phyloP scores from a whole-genome alignment of 2,888 invertebrate genomes.

The Amiota communis region DNA sequence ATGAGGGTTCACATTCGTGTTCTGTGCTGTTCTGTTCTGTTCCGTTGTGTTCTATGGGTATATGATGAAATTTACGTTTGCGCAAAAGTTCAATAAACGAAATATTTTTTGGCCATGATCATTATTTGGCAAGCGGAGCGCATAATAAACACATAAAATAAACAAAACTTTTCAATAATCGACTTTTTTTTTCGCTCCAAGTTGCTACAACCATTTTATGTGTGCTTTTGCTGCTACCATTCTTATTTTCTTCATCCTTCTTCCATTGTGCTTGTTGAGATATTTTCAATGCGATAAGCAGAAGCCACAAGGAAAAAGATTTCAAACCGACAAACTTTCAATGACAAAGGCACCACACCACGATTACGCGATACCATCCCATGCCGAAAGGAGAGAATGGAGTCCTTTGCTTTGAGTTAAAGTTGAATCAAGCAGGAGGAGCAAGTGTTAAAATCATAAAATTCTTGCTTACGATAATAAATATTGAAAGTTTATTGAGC shows the following conservation, averaged over 20 bases:
- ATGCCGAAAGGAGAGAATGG: too few species aligned
- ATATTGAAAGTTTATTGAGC: conserved; percentile 24
- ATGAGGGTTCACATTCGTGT: not conserved
- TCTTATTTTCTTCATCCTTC: not conserved
- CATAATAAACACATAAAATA: conserved; percentile 70
- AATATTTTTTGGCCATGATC: conserved; percentile 68
- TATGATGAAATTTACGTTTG: conserved; percentile 60
- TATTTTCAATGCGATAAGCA: conserved; percentile 46
- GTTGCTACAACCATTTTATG: not conserved
- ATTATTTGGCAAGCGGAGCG: conserved; percentile 72
- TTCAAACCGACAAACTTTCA: conserved; percentile 59
- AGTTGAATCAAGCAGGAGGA: too few species aligned
- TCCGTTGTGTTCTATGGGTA: too few species aligned
- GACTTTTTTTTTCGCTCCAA: conserved; percentile 63
- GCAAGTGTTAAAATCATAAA: conserved; percentile 9
- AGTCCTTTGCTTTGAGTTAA: too few species aligned
- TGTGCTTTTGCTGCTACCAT: conserved; percentile 40
- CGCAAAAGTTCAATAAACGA: conserved; percentile 70
- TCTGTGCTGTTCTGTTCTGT: too few species aligned
- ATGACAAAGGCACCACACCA: conserved; percentile 52
- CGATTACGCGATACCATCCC: too few species aligned
- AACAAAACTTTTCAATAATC: conserved; percentile 68
- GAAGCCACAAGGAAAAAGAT: conserved; percentile 29
- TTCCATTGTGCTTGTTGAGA: conserved; percentile 19
- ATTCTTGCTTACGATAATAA: conserved; percentile 17